These are phyloP conservation scores for Circaetus cinerascens DNA, from an alignment of 2,113 vertebrate species.

Conservation along the genomic window DNA sequence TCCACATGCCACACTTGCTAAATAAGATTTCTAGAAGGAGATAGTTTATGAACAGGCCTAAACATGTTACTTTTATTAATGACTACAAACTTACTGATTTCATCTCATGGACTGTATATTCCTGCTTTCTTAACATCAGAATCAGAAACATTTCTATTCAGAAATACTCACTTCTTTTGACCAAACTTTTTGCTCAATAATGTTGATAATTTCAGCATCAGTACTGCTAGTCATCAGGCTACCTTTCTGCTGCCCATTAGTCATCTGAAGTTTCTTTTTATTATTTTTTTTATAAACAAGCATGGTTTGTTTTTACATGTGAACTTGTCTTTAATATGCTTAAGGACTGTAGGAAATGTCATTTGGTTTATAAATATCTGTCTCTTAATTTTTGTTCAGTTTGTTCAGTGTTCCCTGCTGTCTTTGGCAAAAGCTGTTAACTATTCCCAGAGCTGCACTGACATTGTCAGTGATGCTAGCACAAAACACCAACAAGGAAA, in stretches of 20 bases:
- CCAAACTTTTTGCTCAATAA: not conserved
- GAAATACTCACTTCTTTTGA: not conserved
- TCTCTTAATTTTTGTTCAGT: not conserved
- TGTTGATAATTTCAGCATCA: not conserved
- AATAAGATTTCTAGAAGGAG: not conserved
- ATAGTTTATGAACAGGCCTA: not conserved
- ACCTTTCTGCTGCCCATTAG: not conserved
- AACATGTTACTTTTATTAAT: not conserved
- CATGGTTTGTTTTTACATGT: not conserved
- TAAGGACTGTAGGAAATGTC: not conserved
- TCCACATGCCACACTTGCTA: not conserved
- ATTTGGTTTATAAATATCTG: not conserved
- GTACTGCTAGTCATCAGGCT: not conserved
- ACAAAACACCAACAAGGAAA: not conserved
- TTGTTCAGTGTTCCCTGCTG: not conserved
- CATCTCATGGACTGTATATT: not conserved
- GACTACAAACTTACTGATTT: not conserved
- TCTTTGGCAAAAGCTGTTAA: constrained; percentile 1
- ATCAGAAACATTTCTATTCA: not conserved
- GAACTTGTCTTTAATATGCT: not conserved
- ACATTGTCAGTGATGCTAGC: not conserved
- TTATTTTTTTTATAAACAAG: not conserved
- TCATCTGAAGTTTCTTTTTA: not conserved
- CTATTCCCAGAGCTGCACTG: not conserved
- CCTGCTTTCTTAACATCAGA: not conserved